phyloP scores from a whole-genome alignment of 2,888 invertebrate genomes.

The Synergus japonicus region DNA sequence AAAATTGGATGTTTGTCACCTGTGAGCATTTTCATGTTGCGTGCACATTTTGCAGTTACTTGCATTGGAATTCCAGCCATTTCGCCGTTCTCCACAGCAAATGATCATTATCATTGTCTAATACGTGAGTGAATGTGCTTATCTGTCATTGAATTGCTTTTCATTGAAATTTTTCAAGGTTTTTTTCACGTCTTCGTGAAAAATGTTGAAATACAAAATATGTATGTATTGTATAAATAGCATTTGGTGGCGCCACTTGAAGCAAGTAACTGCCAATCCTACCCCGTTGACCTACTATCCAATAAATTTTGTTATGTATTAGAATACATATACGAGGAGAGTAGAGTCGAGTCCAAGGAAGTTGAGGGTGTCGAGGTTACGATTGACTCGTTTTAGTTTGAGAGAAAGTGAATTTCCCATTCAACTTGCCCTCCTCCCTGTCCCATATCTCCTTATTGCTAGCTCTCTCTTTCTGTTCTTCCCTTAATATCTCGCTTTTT shows the following conservation, averaged over 20 bases:
- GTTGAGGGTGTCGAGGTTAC: slow-evolving; percentile 55
- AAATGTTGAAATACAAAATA: slow-evolving; percentile 1
- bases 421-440: not conserved
- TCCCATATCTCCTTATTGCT: not conserved
- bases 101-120: slow-evolving; percentile 36
- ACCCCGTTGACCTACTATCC: slow-evolving; percentile 31
- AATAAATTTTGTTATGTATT: slow-evolving; percentile 2
- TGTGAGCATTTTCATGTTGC: slow-evolving; percentile 8
- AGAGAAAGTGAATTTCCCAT: slow-evolving; percentile 39
- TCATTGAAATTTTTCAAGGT: slow-evolving; percentile 21
- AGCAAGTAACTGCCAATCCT: not conserved
- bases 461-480: slow-evolving; percentile 27
- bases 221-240: not conserved
- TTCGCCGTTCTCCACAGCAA: slow-evolving; percentile 30
- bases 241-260: slow-evolving; percentile 19
- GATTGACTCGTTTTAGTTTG: slow-evolving; percentile 39
- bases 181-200: not conserved
- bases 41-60: slow-evolving; percentile 32
- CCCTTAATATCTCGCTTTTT: slow-evolving; percentile 14
- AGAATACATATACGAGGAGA: slow-evolving; percentile 3
- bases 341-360: slow-evolving; percentile 39
- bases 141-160: slow-evolving; percentile 33
- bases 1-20: not conserved
- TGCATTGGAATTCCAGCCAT: slow-evolving; percentile 32
- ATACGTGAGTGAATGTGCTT: slow-evolving; percentile 32